Percentiles rank a stretch among this genome's conserved stretches.
Evolutionary conservation across 1,140 invertebrate genomes (phyloP).

Genomic region (Phenacoccus solenopsis): DNA sequence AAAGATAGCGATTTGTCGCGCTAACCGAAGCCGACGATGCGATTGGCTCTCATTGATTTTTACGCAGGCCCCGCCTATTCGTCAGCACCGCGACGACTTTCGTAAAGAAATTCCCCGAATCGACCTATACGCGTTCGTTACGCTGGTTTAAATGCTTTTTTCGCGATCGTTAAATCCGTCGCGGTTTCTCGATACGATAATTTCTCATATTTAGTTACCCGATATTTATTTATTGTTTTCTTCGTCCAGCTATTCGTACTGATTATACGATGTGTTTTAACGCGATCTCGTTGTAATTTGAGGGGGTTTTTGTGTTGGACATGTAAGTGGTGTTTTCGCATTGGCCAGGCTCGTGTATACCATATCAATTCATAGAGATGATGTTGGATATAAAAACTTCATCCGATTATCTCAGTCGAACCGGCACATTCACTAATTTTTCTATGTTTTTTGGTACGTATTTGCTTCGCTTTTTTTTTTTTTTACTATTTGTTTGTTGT

Average conservation of each 20-base stretch:
- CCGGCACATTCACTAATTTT: slow-evolving; percentile 45
- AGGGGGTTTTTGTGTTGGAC: background rate
- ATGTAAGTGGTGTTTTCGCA: background rate
- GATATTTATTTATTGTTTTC: background rate
- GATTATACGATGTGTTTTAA: no score
- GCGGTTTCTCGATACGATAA: background rate
- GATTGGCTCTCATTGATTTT: slow-evolving; percentile 15
- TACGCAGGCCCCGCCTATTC: background rate
- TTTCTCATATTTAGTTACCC: background rate
- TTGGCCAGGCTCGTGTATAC: background rate
- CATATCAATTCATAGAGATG: slow-evolving; percentile 3
- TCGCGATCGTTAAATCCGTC: background rate
- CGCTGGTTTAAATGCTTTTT: background rate
- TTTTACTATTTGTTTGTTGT: no score
- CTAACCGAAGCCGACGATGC: slow-evolving; percentile 12
- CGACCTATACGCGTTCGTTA: slow-evolving; percentile 8
- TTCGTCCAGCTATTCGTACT: no score
- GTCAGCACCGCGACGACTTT: background rate
- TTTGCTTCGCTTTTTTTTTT: background rate
- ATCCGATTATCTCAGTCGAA: slow-evolving; percentile 44
- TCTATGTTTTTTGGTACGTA: slow-evolving; percentile 49
- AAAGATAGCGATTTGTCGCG: slow-evolving; percentile 14
- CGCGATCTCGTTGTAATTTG: no score
- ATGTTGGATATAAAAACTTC: slow-evolving; percentile 51
- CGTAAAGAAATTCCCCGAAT: background rate